Percentiles rank a stretch among this genome's conserved stretches.
These are phyloP conservation scores for Cataglyphis rosenhaueri DNA, from an alignment of 2,888 invertebrate genomes.

Conservation along the genomic window DNA sequence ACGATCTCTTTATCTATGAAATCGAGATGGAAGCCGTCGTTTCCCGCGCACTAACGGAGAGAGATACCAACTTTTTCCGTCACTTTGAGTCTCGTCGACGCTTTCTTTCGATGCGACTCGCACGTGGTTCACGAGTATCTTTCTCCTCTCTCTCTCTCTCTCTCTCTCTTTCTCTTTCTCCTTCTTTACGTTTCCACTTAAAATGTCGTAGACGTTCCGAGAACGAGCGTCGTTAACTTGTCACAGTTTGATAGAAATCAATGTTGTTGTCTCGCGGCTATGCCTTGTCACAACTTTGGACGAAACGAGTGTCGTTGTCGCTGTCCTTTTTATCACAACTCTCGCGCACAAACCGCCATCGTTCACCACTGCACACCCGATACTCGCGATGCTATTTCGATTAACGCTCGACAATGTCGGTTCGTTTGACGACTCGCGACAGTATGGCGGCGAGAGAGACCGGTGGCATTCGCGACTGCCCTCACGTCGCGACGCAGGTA, in stretches of 20 bases:
- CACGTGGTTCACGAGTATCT: constrained; percentile 28
- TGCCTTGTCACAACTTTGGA: background rate
- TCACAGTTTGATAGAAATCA: background rate
- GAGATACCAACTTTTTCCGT: background rate
- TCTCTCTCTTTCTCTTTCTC: constrained; percentile 1
- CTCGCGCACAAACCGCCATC: constrained; percentile 5
- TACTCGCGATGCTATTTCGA: background rate
- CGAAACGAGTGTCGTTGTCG: background rate
- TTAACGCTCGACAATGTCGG: background rate
- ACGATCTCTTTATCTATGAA: background rate
- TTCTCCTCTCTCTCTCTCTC: constrained; percentile 6
- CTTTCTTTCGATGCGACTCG: background rate
- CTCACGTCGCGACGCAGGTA: background rate
- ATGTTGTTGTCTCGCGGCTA: background rate
- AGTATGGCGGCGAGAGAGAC: constrained; percentile 20
- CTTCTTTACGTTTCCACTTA: background rate
- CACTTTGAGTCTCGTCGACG: constrained; percentile 9
- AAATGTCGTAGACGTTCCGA: constrained; percentile 10
- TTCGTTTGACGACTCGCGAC: constrained; percentile 20
- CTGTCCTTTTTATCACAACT: background rate
- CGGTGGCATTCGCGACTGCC: constrained; percentile 16
- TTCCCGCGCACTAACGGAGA: constrained; percentile 2
- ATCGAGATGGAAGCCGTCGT: background rate
- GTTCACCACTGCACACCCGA: constrained; percentile 44
- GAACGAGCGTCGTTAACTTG: constrained; percentile 4